A percentile compares a stretch with the other conserved stretches of the same genome.
phyloP scores from a whole-genome alignment of 2,113 vertebrate genomes.

The Lipophrys pholis region DNA sequence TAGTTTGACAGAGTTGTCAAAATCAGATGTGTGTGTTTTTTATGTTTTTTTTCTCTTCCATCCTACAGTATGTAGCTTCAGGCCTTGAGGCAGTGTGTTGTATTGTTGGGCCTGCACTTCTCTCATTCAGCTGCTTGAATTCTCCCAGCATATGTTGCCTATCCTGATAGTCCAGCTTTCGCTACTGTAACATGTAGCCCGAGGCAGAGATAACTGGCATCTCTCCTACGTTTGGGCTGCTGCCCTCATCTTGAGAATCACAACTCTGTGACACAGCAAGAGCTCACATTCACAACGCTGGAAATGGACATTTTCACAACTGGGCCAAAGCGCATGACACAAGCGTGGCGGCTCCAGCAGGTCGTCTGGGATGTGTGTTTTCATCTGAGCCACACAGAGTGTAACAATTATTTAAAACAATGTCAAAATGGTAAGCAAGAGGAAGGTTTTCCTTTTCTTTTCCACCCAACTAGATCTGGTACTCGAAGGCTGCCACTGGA shows the following conservation, averaged over 20 bases:
- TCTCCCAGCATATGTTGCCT: conserved; percentile 21
- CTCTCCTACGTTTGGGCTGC: background rate
- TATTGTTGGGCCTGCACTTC: conserved; percentile 18
- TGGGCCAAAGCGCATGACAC: background rate
- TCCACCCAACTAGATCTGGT: conserved; percentile 68
- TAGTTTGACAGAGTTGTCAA: conserved; percentile 25
- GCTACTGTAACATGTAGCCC: conserved; percentile 29
- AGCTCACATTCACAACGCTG: background rate
- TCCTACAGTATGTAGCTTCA: conserved; percentile 20
- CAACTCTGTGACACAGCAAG: background rate
- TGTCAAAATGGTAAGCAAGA: conserved; percentile 37
- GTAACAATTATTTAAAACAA: conserved; percentile 57
- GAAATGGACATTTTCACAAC: background rate
- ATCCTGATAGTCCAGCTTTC: conserved; percentile 12
- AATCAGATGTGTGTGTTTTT: conserved; percentile 12
- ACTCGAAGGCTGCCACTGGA: conserved; percentile 72
- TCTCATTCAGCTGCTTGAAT: conserved; percentile 19
- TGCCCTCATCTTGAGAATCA: background rate
- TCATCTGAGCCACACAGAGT: conserved; percentile 5
- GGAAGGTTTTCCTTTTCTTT: conserved; percentile 51
- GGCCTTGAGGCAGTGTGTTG: conserved; percentile 21
- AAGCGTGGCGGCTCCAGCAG: background rate
- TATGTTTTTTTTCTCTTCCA: too few relatives aligned
- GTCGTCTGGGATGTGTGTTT: conserved; percentile 1
- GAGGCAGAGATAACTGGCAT: conserved; percentile 36